These are phyloP conservation scores for Rhabdomys dilectus DNA, from an alignment of 2,113 vertebrate genomes.

Conservation along the genomic window DNA sequence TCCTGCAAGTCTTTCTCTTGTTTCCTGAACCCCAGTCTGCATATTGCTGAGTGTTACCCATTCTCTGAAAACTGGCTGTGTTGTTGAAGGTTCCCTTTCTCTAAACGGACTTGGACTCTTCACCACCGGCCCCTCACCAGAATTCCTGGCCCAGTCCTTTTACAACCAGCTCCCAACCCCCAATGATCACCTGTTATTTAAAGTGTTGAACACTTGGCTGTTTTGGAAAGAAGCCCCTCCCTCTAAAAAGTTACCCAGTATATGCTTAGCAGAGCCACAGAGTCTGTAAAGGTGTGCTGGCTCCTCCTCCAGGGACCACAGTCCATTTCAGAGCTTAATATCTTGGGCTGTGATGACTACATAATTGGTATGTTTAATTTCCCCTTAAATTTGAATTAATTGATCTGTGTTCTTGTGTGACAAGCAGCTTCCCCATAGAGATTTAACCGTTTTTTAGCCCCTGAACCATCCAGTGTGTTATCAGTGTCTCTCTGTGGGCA, in stretches of 20 bases:
- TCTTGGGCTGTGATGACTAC: conserved; percentile 5
- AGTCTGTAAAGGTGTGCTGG: conserved; percentile 1
- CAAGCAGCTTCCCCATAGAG: background rate
- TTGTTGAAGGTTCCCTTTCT: conserved; percentile 62
- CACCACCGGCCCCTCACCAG: background rate
- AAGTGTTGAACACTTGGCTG: conserved; percentile 54
- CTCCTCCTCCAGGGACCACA: background rate
- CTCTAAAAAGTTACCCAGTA: conserved; percentile 66
- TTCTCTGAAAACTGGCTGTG: conserved; percentile 49
- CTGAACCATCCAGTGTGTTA: background rate
- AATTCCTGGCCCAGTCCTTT: background rate
- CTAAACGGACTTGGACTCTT: conserved; percentile 24
- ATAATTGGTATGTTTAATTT: conserved; percentile 50
- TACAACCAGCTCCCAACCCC: background rate
- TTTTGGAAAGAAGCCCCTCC: conserved; percentile 59
- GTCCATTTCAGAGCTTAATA: conserved; percentile 46
- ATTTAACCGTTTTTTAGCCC: conserved; percentile 27
- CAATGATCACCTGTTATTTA: conserved; percentile 60
- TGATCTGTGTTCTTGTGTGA: conserved; percentile 24
- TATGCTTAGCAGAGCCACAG: background rate
- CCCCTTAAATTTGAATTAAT: conserved; percentile 66
- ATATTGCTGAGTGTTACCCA: conserved; percentile 62
- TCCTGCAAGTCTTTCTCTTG: background rate
- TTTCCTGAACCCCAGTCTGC: background rate
- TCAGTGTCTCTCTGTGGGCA: background rate